Base-by-base conservation (phyloP, 2,888 invertebrate genomes). In the Andrena camellia region DNA sequence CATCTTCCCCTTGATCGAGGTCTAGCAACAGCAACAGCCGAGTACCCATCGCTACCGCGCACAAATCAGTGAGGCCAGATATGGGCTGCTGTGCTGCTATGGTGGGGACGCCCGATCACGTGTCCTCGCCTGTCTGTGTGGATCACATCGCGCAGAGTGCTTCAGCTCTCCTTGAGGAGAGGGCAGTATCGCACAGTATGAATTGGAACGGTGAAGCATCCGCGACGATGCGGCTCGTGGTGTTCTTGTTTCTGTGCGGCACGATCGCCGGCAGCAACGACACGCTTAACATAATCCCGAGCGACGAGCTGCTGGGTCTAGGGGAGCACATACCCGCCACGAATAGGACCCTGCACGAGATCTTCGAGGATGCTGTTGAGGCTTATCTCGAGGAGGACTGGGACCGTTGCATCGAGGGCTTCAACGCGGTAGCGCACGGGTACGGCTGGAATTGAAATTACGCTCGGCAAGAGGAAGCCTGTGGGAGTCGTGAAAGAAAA, bases 371-470 rank as follows among this genome's bases (percentile, higher is more conserved):
- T 68, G 97, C 96, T 71, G 95, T 96, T 8, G 94, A 95, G 81
- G 96, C 97, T 8, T 97, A 97, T 93, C 94, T 96, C 69, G 95
- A 96, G 35, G 96, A 97, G 89, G 95, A 96, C 91, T 97, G 97
- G 96, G 94, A 95, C 26, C 95, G 96, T 80, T 98, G 98, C 92
- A 95, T 97, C 80, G 93, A 94, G 26, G 95, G 96, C 88, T 96
- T 98, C 91, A 96, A 96, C 92, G 95, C 95, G 78, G 95, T 97
- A 0, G 88, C 97, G 31, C 94, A 95, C 88, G 94, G 95, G 91
- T 95, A 94, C 60, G 81, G 70, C 13, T 26, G 20, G 31, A 63
- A 66, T 26, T 13, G 4, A 50, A 57, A 26, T 66, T 50, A 60
- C 35, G n/a, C 50, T 63, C 48, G 52, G 54, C n/a, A 42, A 52